Base-by-base conservation (phyloP, 2,113 vertebrate species). In the Lophotis ruficrista region DNA sequence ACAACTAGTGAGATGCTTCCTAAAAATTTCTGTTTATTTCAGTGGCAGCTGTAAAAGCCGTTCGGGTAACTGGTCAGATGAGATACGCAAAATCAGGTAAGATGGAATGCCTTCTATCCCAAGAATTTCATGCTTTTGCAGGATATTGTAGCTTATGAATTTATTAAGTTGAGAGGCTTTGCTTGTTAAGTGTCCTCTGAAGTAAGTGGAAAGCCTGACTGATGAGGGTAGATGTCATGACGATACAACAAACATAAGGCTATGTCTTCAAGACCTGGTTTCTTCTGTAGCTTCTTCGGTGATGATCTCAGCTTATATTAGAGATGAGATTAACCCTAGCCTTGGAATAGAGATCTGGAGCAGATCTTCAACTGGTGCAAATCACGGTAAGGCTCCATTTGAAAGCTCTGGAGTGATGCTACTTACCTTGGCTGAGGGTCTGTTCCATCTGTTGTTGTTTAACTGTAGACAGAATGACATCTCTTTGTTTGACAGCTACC, bases 361-460 rank as follows among this genome's bases (percentile, higher is more conserved):
- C 70, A 94, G 60, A 92, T 83, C 85, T 93, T 97, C 60, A 73
- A 4, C 38, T 93, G 75, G 43, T 92, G 60, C 24, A 86, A 96
- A 83, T 48, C 43, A 78, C 1, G 1, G 79, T 93, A 68, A 88
- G 51, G 64, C 60, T 96, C 79, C 58, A 70, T 80, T 95, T 95
- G 83, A 93, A 95, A 95, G 83, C 7, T 3, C 41, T 92, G 58
- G 79, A 94, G 76, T 83, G 89, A 96, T 92, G 89, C 80, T 94
- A 94, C 93, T 96, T 96, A 96, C 96, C 94, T 97, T 96, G 94
- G 94, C 95, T 96, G 82, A 91, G 93, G 76, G 90, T 94, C 87
- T 96, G 64, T 83, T 93, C 94, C 94, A 96, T 96, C 94, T 96
- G 96, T 93, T 96, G 94, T 95, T 97, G 94, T 96, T 96, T 95